Percentiles rank a stretch among this genome's conserved stretches.
Conservation (phyloP, 92 coral and sea anemone genomes). For the Meandrina meandrites region DNA sequence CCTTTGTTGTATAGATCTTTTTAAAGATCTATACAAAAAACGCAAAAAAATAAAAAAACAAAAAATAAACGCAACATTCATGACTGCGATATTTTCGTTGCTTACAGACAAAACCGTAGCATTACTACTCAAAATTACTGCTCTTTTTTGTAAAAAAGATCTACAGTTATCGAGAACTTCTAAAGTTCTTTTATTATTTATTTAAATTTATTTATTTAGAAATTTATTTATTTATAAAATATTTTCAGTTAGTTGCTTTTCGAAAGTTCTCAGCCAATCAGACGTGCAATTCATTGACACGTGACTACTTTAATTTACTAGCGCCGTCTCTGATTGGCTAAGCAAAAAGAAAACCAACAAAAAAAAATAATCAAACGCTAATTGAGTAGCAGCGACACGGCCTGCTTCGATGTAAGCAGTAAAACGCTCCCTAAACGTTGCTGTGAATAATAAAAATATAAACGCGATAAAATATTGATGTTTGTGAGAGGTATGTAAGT, state of each 20-base stretch:
- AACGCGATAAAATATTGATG: background rate
- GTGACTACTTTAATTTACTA: background rate
- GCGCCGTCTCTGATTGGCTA: background rate
- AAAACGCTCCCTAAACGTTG: background rate
- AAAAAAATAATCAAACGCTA: background rate
- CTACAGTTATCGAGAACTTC: background rate
- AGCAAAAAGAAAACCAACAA: background rate
- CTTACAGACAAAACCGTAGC: background rate
- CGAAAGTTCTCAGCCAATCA: background rate
- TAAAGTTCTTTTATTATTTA: background rate
- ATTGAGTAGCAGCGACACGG: background rate
- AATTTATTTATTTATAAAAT: background rate
- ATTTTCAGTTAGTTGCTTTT: background rate
- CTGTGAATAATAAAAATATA: background rate
- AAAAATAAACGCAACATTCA: slow-evolving; percentile 7
- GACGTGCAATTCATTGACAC: background rate
- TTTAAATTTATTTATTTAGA: background rate
- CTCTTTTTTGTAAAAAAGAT: background rate
- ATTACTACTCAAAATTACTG: background rate
- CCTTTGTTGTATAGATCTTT: background rate
- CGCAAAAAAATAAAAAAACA: no score
- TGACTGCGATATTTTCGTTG: background rate
- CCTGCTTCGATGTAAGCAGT: background rate
- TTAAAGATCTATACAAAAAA: no score
- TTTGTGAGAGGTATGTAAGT: background rate